phyloP scores from a whole-genome alignment of 2,797 vertebrate species.

The Liasis olivaceus region DNA sequence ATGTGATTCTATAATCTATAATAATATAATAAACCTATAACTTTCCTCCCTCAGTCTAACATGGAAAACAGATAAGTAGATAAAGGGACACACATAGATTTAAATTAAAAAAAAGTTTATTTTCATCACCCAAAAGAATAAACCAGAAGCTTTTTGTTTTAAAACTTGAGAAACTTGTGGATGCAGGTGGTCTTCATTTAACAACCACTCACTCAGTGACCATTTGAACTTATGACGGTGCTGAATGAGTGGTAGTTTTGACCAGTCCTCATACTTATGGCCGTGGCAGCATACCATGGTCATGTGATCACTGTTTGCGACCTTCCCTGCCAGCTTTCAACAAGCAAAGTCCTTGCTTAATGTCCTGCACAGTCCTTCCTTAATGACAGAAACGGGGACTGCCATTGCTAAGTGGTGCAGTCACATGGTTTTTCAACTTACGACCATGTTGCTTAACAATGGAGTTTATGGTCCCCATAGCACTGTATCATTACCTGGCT shows the following conservation, averaged over 20 bases:
- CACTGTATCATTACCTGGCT: not conserved
- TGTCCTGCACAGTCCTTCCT: not conserved
- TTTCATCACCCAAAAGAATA: not conserved
- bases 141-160: not conserved
- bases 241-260: not conserved
- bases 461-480: not conserved
- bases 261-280: not conserved
- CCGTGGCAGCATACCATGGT: not conserved
- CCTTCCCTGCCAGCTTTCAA: not conserved
- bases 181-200: not conserved
- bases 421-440: not conserved
- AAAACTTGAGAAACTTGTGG: not conserved
- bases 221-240: not conserved
- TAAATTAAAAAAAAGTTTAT: not conserved
- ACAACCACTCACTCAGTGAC: not conserved
- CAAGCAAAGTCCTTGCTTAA: not conserved
- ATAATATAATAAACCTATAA: conserved; percentile 4
- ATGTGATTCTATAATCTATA: not conserved
- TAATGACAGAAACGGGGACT: not conserved
- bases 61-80: not conserved
- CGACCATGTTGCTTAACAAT: not conserved
- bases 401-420: not conserved
- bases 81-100: not conserved
- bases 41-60: not conserved
- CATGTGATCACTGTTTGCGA: not conserved